A percentile compares a stretch with the other conserved stretches of the same genome.
phyloP scores from a whole-genome alignment of 2,113 vertebrate genomes.

The Hassar affinis region DNA sequence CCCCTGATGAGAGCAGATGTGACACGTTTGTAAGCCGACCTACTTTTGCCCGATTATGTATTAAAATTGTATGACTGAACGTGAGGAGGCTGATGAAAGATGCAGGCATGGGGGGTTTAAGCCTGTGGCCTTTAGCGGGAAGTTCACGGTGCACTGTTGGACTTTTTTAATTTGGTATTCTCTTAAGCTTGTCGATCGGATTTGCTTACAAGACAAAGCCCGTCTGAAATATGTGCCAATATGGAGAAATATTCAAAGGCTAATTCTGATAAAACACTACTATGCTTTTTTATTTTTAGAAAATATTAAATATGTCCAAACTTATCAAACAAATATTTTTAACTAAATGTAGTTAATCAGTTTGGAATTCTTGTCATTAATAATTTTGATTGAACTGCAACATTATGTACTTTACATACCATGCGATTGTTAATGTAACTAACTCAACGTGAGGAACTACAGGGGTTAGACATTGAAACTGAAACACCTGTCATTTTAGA shows the following conservation, averaged over 20 bases:
- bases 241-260: background rate
- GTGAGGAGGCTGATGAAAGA: slow-evolving; percentile 68
- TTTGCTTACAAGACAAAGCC: slow-evolving; percentile 26
- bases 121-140: slow-evolving; percentile 44
- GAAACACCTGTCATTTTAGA: no score
- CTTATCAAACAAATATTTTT: background rate
- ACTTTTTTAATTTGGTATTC: slow-evolving; percentile 49
- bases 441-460: background rate
- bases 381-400: background rate
- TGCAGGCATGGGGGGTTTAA: slow-evolving; percentile 59
- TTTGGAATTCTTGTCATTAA: no score
- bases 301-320: background rate
- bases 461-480: no score
- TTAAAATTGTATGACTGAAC: slow-evolving; percentile 75
- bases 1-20: slow-evolving; percentile 71
- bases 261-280: slow-evolving; percentile 1
- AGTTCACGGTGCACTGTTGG: slow-evolving; percentile 56
- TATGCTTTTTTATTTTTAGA: background rate
- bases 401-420: background rate
- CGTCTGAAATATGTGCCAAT: background rate
- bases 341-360: background rate
- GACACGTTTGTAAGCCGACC: slow-evolving; percentile 76
- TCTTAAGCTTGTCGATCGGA: slow-evolving; percentile 14
- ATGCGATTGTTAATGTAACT: background rate
- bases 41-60: slow-evolving; percentile 75